These are phyloP conservation scores for Belgica antarctica DNA, from an alignment of 2,888 invertebrate species.

Conservation along the genomic window DNA sequence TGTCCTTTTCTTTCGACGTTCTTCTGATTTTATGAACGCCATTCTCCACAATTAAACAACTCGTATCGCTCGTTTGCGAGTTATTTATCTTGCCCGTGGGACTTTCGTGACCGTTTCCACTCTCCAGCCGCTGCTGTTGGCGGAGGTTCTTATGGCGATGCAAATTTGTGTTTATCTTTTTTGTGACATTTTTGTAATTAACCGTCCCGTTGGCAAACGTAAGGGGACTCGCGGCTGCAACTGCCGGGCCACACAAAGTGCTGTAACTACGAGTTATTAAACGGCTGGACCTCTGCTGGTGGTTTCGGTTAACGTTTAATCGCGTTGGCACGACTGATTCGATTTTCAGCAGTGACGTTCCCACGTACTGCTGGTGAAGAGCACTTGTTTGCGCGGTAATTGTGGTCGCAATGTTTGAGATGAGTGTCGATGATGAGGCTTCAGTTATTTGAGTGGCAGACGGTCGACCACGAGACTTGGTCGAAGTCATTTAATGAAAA, in stretches of 20 bases:
- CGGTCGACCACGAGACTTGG: slow-evolving; percentile 38
- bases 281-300: slow-evolving; percentile 49
- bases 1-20: slow-evolving; percentile 73
- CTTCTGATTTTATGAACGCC: slow-evolving; percentile 63
- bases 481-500: slow-evolving; percentile 39
- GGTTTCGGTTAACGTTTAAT: slow-evolving; percentile 48
- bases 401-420: slow-evolving; percentile 35
- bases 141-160: slow-evolving; percentile 23
- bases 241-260: slow-evolving; percentile 50
- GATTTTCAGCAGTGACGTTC: slow-evolving; percentile 53
- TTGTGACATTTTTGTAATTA: slow-evolving; percentile 38
- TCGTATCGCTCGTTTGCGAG: slow-evolving; percentile 27
- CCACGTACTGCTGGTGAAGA: slow-evolving; percentile 34
- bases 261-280: slow-evolving; percentile 54
- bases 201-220: slow-evolving; percentile 2
- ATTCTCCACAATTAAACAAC: slow-evolving; percentile 48
- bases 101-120: slow-evolving; percentile 17
- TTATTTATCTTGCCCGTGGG: slow-evolving; percentile 37
- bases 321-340: slow-evolving; percentile 56
- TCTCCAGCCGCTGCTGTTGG: slow-evolving; percentile 9
- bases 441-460: slow-evolving; percentile 37
- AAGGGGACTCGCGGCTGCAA: not conserved
- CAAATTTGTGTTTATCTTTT: slow-evolving; percentile 38
- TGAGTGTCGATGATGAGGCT: slow-evolving; percentile 19
- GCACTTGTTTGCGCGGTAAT: not conserved